Evolutionary conservation across 2,113 vertebrate species (phyloP).

Genomic region (Rhinolophus sinicus): DNA sequence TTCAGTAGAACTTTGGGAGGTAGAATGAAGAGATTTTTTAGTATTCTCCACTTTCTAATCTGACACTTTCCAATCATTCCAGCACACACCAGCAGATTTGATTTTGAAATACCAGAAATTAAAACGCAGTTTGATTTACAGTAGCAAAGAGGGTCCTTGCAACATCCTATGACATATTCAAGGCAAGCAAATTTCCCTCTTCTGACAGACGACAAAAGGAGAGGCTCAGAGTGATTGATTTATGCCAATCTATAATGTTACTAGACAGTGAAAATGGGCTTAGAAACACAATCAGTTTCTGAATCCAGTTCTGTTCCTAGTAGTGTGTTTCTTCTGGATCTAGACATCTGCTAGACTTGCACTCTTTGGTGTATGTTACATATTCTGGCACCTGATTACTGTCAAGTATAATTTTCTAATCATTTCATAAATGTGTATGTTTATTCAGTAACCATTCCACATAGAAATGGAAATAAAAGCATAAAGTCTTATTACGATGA

Average conservation of each 20-base stretch:
- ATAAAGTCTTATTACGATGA: not conserved
- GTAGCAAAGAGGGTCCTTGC: not conserved
- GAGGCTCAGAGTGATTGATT: not conserved
- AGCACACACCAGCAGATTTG: not conserved
- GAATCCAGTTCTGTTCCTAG: not conserved
- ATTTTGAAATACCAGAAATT: not conserved
- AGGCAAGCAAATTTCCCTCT: not conserved
- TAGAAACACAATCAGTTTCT: not conserved
- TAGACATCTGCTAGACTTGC: not conserved
- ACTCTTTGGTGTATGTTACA: not conserved
- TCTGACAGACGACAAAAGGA: not conserved
- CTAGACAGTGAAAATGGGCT: not conserved
- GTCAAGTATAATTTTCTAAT: not conserved
- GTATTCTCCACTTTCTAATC: not conserved
- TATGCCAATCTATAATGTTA: not conserved
- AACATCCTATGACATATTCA: not conserved
- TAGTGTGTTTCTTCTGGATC: not conserved
- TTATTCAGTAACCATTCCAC: conserved; percentile 1
- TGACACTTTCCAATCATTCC: not conserved
- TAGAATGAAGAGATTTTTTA: not conserved
- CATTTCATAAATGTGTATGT: not conserved
- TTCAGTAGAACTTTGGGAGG: not conserved
- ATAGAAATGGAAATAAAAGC: not conserved
- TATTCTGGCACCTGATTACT: not conserved
- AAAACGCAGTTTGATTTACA: conserved; percentile 6